Evolutionary conservation across 2,888 invertebrate genomes (phyloP).

Genomic region (Crioceris asparagi): DNA sequence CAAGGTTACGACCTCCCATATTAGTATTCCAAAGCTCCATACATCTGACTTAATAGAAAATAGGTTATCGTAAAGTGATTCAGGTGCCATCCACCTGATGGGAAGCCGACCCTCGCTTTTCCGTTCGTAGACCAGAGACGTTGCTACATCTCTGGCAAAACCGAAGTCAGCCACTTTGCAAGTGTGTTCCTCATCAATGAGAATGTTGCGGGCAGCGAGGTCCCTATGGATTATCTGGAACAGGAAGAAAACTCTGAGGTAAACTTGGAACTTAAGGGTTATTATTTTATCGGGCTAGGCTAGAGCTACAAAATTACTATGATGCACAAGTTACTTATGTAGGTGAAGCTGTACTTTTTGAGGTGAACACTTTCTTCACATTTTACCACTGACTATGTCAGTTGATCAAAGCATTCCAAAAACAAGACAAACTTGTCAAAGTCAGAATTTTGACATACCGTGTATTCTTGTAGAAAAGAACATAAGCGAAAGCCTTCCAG

Average conservation of each 20-base stretch:
- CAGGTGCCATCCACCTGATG: constrained; percentile 91
- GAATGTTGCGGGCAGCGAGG: constrained; percentile 77
- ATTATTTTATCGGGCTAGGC: too few relatives aligned
- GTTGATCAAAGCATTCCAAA: too few relatives aligned
- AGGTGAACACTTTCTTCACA: too few relatives aligned
- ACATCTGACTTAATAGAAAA: constrained; percentile 91
- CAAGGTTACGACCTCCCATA: constrained; percentile 94
- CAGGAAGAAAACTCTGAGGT: background rate
- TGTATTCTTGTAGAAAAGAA: too few relatives aligned
- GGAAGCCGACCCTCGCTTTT: constrained; percentile 65
- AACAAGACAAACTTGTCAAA: too few relatives aligned
- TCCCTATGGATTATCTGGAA: constrained; percentile 79
- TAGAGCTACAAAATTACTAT: too few relatives aligned
- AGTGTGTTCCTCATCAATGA: constrained; percentile 76
- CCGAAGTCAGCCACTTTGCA: constrained; percentile 94
- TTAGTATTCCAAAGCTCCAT: constrained; percentile 89
- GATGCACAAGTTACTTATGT: too few relatives aligned
- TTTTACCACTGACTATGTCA: too few relatives aligned
- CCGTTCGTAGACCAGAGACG: constrained; percentile 79
- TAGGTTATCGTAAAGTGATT: constrained; percentile 87
- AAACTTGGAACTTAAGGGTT: too few relatives aligned
- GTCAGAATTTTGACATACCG: too few relatives aligned
- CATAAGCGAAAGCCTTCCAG: too few relatives aligned
- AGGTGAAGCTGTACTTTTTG: too few relatives aligned
- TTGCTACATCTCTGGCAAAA: constrained; percentile 80